Evolutionary conservation across 2,113 vertebrate species (phyloP), one percentile per base, ranked within the genome.

Genomic region (Theristicus caerulescens): DNA sequence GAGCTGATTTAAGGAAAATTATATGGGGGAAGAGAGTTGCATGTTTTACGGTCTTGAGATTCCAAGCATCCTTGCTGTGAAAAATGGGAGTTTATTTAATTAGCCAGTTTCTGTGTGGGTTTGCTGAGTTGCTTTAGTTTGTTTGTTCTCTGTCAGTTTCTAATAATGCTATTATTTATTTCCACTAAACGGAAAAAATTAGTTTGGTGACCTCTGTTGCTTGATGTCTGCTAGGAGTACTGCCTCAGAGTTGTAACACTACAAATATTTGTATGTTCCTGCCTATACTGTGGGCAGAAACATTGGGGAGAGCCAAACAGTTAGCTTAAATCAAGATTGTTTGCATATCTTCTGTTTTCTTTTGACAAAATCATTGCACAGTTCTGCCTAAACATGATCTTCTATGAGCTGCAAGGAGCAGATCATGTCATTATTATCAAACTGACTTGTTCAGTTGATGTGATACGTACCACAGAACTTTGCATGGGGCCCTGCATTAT

Each of bases 101-200:
- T 87, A 91, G 42, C 21, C 36, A n/a, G 36, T 88, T 91, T 96
- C 83, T 95, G n/a, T 89, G 86, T 76, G 93, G 76, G 72, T 90
- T 96, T 95, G 86, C 83, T 54, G 82, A 87, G 49, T 91, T 90
- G 55, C 90, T 94, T 90, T 86, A 38, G 67, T 90, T 92, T 93
- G 78, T 87, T 93, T 92, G 79, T 93, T 71, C 85, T 83, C 59
- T 91, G 70, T 34, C 65, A 58, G 66, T 76, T 83, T 91, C 40
- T 73, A 77, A 77, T 87, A 93, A 69, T 86, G 25, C 38, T 55
- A 21, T 86, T 82, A 67, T 80, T 93, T 97, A 51, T 71, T 87
- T 91, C 51, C n/a, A 51, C 78, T 91, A 47, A 87, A 59, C 27
- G 73, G 40, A 73, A 91, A 38, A 94, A 94, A 46, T 4, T 1